Evolutionary conservation across 2,888 invertebrate species (phyloP), one percentile per base, ranked within the genome.

Genomic region (Aspidiotus rigidus): DNA sequence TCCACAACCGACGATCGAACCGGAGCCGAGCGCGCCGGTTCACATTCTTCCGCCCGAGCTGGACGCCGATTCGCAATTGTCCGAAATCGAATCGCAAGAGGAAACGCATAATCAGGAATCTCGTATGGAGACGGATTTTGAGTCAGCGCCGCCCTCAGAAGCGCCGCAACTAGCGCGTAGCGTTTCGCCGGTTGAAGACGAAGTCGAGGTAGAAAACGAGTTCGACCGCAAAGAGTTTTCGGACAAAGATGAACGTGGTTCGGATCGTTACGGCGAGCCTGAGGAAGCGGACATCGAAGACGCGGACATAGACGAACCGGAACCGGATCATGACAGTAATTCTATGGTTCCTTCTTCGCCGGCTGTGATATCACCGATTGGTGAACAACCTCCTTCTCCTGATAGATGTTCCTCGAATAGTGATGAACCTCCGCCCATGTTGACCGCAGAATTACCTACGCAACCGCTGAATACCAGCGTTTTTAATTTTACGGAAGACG

Each of bases 401-500:
- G 69, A 63, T 56, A 57, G 62, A 55, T 62, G 71, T 49, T 69
- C 69, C 42, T 62, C 62, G 42, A 69, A 69, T 44, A 69, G 69
- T 49, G 69, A 69, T 57, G 66, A 67, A 60, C 69, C 72, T 15
- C 73, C 73, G 44, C 73, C 73, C 11, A 67, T 72, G 16, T 77
- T 72, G 9, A 74, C 74, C 13, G 73, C 71, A 42, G 73, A 74
- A 76, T 79, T 77, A 75, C 70, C 64, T 49, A 69, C 64, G 42
- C 71, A 72, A 64, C 28, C 62, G 39, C 62, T 71, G 17, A 74
- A 74, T 70, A 73, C 73, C 42, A 75, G 73, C 72, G 73, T 75
- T 28, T 75, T 75, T 63, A 75, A 74, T 69, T 75, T 75, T 69
- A 75, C 75, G 13, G 75, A 75, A 71, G 75, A 75, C 70, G 75